Evolutionary conservation across 2,797 vertebrate species (phyloP).

Genomic region (Balearica regulorum): DNA sequence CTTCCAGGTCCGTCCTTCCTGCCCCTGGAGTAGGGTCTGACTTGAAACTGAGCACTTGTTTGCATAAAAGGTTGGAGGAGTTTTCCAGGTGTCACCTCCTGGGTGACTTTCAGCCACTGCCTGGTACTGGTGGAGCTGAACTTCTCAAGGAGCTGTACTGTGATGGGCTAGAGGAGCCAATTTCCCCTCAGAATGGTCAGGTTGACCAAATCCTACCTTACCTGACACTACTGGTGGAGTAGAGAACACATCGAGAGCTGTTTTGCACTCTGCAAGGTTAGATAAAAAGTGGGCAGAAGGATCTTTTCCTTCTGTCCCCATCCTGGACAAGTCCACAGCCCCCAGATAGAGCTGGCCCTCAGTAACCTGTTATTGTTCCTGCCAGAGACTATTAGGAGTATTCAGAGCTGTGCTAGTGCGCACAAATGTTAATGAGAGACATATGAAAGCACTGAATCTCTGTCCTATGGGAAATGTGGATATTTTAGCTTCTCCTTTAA

Average conservation of each 20-base stretch:
- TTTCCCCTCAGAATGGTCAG: neutral
- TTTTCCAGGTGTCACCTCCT: neutral
- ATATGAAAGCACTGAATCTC: neutral
- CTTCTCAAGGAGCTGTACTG: neutral
- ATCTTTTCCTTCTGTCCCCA: neutral
- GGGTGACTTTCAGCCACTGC: neutral
- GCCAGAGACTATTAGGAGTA: neutral
- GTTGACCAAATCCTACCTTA: neutral
- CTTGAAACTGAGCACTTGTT: neutral
- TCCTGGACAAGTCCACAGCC: neutral
- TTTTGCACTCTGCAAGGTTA: neutral
- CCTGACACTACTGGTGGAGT: neutral
- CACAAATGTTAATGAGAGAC: neutral
- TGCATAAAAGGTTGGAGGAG: neutral
- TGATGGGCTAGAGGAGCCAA: neutral
- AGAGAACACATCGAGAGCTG: rapidly evolving
- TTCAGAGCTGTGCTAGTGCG: neutral
- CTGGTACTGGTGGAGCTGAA: neutral
- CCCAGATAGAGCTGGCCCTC: neutral
- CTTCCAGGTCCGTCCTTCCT: neutral
- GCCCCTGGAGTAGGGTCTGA: neutral
- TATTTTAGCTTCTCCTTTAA: constrained; percentile 17
- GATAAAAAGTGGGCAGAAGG: neutral
- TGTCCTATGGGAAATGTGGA: neutral
- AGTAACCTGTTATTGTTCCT: neutral